Evolutionary conservation across 2,888 invertebrate genomes (phyloP), one percentile per base, ranked within the genome.

Genomic region (Hypsopygia costalis): DNA sequence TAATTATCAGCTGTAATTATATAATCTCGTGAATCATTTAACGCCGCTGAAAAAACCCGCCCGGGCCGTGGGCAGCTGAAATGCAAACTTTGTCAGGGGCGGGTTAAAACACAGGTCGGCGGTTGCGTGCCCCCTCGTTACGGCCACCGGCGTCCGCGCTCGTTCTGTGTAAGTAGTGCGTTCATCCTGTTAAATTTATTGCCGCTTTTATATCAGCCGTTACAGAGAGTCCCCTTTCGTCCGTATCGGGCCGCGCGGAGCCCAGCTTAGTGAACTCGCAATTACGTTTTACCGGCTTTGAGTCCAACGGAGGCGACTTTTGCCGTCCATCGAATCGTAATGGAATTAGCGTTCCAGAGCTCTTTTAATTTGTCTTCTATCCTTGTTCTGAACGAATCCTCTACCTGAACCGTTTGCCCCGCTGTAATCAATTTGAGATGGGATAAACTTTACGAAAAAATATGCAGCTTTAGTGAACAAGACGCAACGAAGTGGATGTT

Each of bases 111-210:
- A 71, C 69, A 69, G 69, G 68, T 52, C 64, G 66, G 64, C 56
- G 71, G 72, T 72, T 66, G 75, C 73, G 74, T 75, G 72, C 71
- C 74, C 74, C 80, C 81, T 81, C 79, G 81, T 78, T 80, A 81
- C 73, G 76, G 73, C 63, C 75, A 73, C 72, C 72, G 69, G 73
- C 75, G 71, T 72, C 72, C 77, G 73, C 75, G 77, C 80, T 75
- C 79, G 72, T 75, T 76, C 79, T 76, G 70, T 82, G 81, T 85
- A 87, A 86, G 83, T 86, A 86, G 86, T 86, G 85, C 81, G 87
- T 87, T 86, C 83, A 88, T 88, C 86, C 87, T 83, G 83, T 82
- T 81, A 82, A 88, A 88, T 88, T 88, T 88, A 88, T 87, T 83
- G 85, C 81, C 79, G 83, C 86, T 86, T 86, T 86, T 87, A 87